Percentiles rank a stretch among this genome's conserved stretches.
Conservation (phyloP, 2,888 invertebrate species). For the Drosophila pullipes region DNA sequence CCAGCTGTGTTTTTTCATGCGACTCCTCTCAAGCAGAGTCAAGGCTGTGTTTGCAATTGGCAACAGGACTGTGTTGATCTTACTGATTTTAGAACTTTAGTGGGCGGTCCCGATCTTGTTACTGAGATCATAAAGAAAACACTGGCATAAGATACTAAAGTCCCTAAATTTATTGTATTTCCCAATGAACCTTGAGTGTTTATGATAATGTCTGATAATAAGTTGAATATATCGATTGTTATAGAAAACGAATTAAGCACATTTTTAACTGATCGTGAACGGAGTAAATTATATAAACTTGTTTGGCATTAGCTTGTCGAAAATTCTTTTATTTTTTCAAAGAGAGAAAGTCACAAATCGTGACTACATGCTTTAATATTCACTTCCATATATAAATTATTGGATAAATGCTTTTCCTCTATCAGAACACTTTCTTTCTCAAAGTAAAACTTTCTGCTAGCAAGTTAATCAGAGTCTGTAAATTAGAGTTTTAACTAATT, state of each 20-base stretch:
- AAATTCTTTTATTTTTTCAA: neutral
- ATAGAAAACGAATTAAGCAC: neutral
- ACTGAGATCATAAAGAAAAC: slow-evolving; percentile 34
- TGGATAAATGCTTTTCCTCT: neutral
- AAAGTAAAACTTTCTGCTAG: neutral
- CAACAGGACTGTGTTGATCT: slow-evolving; percentile 15
- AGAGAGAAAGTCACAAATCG: slow-evolving; percentile 1
- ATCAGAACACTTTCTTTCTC: neutral
- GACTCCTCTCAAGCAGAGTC: slow-evolving; percentile 29
- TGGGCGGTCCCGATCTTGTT: slow-evolving; percentile 45
- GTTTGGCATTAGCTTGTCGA: neutral
- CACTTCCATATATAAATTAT: neutral
- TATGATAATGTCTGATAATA: neutral
- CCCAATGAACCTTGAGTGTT: neutral
- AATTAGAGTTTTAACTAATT: slow-evolving; percentile 14
- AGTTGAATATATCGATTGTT: neutral
- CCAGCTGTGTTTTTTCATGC: slow-evolving; percentile 72
- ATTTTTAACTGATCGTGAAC: neutral
- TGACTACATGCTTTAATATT: neutral
- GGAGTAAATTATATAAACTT: neutral
- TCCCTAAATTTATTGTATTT: neutral
- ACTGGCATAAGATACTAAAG: neutral
- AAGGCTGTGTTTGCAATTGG: slow-evolving; percentile 47
- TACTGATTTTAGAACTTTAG: slow-evolving; percentile 6
- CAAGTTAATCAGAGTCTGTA: slow-evolving; percentile 1